These are phyloP conservation scores for Clarias pachynema DNA, from an alignment of 2,797 vertebrate species.

Conservation along the genomic window DNA sequence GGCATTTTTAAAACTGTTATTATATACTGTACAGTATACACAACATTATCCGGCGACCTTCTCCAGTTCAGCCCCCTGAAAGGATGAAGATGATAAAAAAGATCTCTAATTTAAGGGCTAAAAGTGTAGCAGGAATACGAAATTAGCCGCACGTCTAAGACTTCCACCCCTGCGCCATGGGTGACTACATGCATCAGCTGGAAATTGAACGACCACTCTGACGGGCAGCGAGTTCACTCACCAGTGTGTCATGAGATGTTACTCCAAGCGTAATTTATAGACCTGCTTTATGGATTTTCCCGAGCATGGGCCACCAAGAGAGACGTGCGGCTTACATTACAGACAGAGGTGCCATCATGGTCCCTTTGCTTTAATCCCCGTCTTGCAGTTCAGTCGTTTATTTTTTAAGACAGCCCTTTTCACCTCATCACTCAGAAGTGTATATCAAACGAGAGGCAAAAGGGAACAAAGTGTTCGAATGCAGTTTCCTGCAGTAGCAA, in stretches of 20 bases:
- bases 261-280: conserved; percentile 25
- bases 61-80: neutral
- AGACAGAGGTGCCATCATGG: neutral
- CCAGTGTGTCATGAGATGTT: conserved; percentile 21
- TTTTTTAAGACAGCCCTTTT: neutral
- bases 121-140: neutral
- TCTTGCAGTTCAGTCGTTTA: neutral
- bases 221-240: neutral
- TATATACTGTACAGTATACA: no score
- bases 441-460: neutral
- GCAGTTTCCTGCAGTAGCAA: neutral
- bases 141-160: neutral
- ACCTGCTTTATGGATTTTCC: conserved; percentile 34
- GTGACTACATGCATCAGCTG: neutral
- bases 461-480: neutral
- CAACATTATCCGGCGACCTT: no score
- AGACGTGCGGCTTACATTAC: neutral
- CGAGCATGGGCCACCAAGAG: neutral
- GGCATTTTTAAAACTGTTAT: no score
- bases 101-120: neutral
- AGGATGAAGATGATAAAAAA: neutral
- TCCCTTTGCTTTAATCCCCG: conserved; percentile 1
- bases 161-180: neutral
- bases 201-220: conserved; percentile 3
- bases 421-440: neutral